phyloP scores from a whole-genome alignment of 2,888 invertebrate species.

The Sinopyrophorus schimmeli region DNA sequence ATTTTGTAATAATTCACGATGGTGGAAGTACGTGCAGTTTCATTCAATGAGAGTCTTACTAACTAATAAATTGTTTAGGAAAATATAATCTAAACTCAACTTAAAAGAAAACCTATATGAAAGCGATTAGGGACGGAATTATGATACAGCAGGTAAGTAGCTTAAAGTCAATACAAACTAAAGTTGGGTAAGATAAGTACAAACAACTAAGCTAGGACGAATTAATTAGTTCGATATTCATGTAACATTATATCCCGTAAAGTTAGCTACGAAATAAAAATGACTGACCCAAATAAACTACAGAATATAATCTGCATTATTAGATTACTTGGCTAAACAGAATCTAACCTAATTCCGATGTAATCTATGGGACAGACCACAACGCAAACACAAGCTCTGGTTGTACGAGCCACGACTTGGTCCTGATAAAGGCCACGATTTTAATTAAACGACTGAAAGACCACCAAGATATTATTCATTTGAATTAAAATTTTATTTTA shows the following conservation, averaged over 20 bases:
- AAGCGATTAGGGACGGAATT: no score
- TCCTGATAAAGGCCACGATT: constrained; percentile 32
- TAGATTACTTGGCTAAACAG: constrained; percentile 39
- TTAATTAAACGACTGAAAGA: constrained; percentile 36
- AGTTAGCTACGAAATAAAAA: constrained; percentile 24
- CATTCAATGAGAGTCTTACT: no score
- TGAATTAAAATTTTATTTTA: constrained; percentile 33
- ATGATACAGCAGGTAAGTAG: no score
- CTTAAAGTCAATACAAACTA: no score
- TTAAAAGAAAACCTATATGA: no score
- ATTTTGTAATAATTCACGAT: no score
- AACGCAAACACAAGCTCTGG: constrained; percentile 33
- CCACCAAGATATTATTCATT: constrained; percentile 34
- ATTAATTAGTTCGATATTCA: constrained; percentile 23
- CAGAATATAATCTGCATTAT: constrained; percentile 38
- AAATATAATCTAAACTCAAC: no score
- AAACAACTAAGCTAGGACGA: constrained; percentile 13
- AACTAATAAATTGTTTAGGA: no score
- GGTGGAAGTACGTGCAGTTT: no score
- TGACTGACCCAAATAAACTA: constrained; percentile 26
- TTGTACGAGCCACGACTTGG: constrained; percentile 31
- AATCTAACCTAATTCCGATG: constrained; percentile 41
- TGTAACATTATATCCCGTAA: constrained; percentile 13
- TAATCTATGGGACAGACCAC: constrained; percentile 41
- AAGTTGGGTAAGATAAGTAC: constrained; percentile 4